These are phyloP conservation scores for Epizoanthus ramosus DNA, from an alignment of 92 coral and sea anemone species.

Conservation along the genomic window DNA sequence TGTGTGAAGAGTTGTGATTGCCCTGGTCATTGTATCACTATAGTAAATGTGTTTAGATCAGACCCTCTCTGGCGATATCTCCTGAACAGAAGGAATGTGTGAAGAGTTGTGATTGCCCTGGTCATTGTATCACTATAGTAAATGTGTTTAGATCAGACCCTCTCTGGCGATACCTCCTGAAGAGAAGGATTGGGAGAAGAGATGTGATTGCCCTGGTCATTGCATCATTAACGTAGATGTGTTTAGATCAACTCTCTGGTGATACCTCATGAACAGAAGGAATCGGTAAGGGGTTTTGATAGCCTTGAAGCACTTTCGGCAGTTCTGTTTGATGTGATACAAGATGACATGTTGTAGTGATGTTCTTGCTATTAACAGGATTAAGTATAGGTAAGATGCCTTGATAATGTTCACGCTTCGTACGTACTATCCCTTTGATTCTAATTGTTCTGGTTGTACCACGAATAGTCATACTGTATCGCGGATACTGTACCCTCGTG, in stretches of 20 bases:
- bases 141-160: neutral
- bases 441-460: too few relatives aligned
- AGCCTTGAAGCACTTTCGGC: too few relatives aligned
- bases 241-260: neutral
- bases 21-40: neutral
- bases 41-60: constrained; percentile 9
- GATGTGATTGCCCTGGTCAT: neutral
- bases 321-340: too few relatives aligned
- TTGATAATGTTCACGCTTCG: too few relatives aligned
- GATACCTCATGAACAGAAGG: constrained; percentile 14
- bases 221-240: neutral
- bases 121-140: neutral
- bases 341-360: too few relatives aligned
- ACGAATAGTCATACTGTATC: too few relatives aligned
- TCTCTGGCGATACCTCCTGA: constrained; percentile 15
- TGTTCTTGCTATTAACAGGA: too few relatives aligned
- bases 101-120: neutral
- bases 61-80: neutral
- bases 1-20: constrained; percentile 1
- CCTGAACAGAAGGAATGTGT: constrained; percentile 24
- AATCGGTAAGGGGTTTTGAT: neutral
- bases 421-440: too few relatives aligned
- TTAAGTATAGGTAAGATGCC: too few relatives aligned
- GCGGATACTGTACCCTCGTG: too few relatives aligned
- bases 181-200: constrained; percentile 16